Evolutionary conservation across 2,113 vertebrate genomes (phyloP).

Genomic region (Ciconia boyciana): DNA sequence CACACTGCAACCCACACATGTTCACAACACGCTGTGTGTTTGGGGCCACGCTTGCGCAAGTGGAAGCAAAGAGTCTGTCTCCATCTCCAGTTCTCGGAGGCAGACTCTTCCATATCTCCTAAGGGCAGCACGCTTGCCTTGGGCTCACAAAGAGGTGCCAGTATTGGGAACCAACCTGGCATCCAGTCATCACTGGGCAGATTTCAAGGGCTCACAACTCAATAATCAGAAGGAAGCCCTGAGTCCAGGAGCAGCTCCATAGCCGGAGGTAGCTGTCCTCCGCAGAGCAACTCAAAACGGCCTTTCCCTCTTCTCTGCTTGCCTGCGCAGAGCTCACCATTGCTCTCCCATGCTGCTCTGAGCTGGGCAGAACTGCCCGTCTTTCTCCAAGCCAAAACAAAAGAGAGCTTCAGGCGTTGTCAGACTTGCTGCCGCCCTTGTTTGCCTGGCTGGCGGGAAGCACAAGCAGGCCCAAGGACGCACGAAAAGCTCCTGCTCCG

Average conservation of each 20-base stretch:
- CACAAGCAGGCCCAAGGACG: neutral
- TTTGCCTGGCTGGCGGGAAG: neutral
- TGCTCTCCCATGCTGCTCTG: neutral
- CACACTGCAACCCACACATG: neutral
- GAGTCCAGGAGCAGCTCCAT: neutral
- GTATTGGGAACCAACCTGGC: neutral
- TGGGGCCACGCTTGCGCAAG: neutral
- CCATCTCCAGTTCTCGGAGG: neutral
- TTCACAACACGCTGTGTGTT: neutral
- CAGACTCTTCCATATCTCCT: neutral
- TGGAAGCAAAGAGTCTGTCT: neutral
- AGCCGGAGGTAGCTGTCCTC: neutral
- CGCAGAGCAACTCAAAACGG: neutral
- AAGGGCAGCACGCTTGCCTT: neutral
- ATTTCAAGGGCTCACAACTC: neutral
- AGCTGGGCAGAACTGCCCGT: neutral
- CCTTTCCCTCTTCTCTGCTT: neutral
- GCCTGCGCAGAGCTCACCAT: neutral
- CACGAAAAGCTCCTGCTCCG: neutral
- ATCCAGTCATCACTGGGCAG: neutral
- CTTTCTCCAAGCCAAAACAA: neutral
- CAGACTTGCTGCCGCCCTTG: neutral
- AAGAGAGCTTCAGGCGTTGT: neutral
- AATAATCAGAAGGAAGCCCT: neutral
- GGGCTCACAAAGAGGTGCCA: neutral